These are phyloP conservation scores for Adoxophyes honmai DNA, from an alignment of 1,140 invertebrate genomes.

Conservation along the genomic window DNA sequence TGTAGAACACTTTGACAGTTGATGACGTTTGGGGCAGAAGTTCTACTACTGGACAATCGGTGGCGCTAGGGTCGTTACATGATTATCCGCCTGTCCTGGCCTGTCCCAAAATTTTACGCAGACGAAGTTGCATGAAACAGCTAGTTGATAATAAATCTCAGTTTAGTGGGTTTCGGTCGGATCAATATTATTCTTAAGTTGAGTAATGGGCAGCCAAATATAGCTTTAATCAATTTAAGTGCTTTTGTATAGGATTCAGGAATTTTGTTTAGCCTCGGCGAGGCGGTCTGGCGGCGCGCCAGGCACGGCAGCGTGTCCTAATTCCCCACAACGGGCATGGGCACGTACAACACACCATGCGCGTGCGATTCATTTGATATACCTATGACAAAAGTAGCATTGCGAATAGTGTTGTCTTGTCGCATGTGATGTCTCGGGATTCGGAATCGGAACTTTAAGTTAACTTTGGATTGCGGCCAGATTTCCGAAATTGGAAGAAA, in stretches of 20 bases:
- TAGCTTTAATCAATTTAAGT: conserved; percentile 1
- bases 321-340: not conserved
- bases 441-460: not conserved
- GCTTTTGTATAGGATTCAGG: not conserved
- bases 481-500: no score
- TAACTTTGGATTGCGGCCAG: not conserved
- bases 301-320: not conserved
- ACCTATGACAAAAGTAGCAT: not conserved
- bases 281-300: not conserved
- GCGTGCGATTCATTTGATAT: no score
- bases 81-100: no score
- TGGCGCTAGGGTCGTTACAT: no score
- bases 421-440: not conserved
- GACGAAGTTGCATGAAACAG: no score
- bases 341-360: not conserved
- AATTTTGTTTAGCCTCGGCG: not conserved
- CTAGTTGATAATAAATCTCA: no score
- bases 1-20: no score
- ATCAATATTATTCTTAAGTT: no score
- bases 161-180: no score
- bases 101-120: no score
- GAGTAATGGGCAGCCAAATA: not conserved
- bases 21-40: no score
- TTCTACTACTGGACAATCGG: no score
- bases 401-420: not conserved